Evolutionary conservation across 2,113 vertebrate species (phyloP).

Genomic region (Xenopus tropicalis): UCB_Xtro_10.0 CM004447.2:55380501-55381000

Average conservation of each 20-base stretch:
- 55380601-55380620: constrained; percentile 75
- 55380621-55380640: constrained; percentile 63
- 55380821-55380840: too few relatives aligned
- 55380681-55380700: constrained; percentile 6
- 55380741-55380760: not conserved
- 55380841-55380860: too few relatives aligned
- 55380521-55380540: constrained; percentile 74
- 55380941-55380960: too few relatives aligned
- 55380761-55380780: not conserved
- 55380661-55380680: constrained; percentile 11
- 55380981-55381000: too few relatives aligned
- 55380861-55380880: too few relatives aligned
- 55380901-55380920: too few relatives aligned
- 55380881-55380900: too few relatives aligned
- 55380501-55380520: constrained; percentile 46
- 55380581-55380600: constrained; percentile 77
- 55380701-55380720: constrained; percentile 9
- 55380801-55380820: not conserved
- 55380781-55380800: not conserved
- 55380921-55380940: too few relatives aligned
- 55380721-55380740: not conserved
- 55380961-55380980: too few relatives aligned
- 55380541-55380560: constrained; percentile 77
- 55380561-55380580: constrained; percentile 74
- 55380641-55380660: not conserved